A percentile compares a stretch with the other conserved stretches of the same genome.
Conservation (phyloP, 2,888 invertebrate species). For the Nomada flava region DNA sequence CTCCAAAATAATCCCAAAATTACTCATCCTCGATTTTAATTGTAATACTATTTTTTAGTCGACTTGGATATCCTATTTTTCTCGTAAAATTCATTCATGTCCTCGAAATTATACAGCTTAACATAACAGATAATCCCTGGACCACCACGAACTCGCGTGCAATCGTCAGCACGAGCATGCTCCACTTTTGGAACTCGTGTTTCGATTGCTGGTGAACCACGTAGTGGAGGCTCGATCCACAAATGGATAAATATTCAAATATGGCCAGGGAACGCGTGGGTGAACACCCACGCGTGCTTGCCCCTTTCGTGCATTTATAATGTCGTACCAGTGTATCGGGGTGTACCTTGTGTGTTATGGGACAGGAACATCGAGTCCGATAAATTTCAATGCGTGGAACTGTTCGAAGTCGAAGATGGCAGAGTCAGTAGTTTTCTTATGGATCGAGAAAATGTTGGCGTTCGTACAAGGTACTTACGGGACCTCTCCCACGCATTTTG, state of each 20-base stretch:
- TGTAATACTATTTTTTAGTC: too few relatives aligned
- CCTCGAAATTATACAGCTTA: too few relatives aligned
- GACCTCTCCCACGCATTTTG: constrained; percentile 27
- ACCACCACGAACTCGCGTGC: not conserved
- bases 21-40: too few relatives aligned
- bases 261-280: constrained; percentile 70
- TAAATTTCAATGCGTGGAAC: constrained; percentile 57
- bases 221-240: constrained; percentile 15
- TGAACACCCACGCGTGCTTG: constrained; percentile 62
- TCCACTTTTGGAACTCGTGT: constrained; percentile 40
- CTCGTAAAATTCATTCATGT: too few relatives aligned
- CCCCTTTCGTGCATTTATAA: constrained; percentile 66
- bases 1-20: too few relatives aligned
- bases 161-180: constrained; percentile 21
- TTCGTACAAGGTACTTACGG: constrained; percentile 29
- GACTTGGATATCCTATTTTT: too few relatives aligned
- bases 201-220: constrained; percentile 21
- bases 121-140: not conserved
- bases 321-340: constrained; percentile 35
- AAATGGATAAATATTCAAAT: constrained; percentile 72
- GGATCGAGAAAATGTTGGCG: constrained; percentile 15
- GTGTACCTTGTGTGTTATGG: constrained; percentile 38
- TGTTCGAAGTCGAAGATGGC: constrained; percentile 3
- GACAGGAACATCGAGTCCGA: constrained; percentile 50
- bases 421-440: constrained; percentile 11